Evolutionary conservation across 2,113 vertebrate genomes (phyloP), one percentile per base, ranked within the genome.

Genomic region (Benitochromis conjunctus): DNA sequence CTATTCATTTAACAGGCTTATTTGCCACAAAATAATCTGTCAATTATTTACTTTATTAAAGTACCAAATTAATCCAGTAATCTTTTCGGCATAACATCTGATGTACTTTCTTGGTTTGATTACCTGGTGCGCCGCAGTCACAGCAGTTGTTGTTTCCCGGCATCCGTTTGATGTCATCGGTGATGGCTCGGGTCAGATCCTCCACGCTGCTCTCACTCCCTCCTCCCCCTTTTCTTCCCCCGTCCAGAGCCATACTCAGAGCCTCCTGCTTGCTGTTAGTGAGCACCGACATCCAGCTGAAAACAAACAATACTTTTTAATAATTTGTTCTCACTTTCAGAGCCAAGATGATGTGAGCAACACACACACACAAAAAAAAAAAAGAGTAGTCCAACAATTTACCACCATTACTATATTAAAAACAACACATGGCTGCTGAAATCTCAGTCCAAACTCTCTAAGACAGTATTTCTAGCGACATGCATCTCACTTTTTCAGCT

Each of bases 201-300:
- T 94, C 91, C 87, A 92, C 77, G 4, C 94, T 93, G 91, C 84
- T 93, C 87, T 88, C 91, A 5, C 66, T 86, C 0, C 53, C 85
- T 18, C 89, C 84, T 10, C 82, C 82, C 1, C 55, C 88, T 51
- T 18, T 64, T 54, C 64, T 60, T 18, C 84, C 87, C 1, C 91
- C 92, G 1, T 94, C 92, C 88, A 94, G 86, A 11, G 93, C 94
- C 18, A 81, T 85, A 7, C 58, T 92, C 76, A 95, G 93, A 24
- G 94, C 94, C 80, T 95, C 93, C 91, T 95, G 93, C 48, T 95
- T 95, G 34, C 94, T 95, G 89, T 95, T 95, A 38, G 90, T 93
- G 79, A 95, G 91, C 86, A 95, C 94, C 0, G 94, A 95, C 83
- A 95, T 93, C 94, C 94, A 95, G 9, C 94, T 95, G 84, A 24